Conservation (phyloP, 2,888 invertebrate genomes). For the Iselma pallidipennis region DNA sequence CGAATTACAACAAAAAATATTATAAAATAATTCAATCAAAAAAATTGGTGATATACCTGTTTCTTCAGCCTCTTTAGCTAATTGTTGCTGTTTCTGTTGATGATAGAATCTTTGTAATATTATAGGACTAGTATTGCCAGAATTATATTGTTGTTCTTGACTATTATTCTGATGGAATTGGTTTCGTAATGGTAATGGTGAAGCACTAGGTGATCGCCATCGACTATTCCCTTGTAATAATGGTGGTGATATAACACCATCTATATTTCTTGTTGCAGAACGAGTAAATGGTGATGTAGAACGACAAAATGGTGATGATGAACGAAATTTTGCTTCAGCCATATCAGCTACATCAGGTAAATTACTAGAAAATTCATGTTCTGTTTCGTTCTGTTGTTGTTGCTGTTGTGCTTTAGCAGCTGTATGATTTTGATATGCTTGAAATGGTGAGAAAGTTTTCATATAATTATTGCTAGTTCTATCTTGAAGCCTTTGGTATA, state of each 20-base stretch:
- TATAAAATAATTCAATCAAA: not conserved
- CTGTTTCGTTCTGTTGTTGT: conserved; percentile 23
- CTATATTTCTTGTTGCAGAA: conserved; percentile 42
- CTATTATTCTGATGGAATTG: conserved; percentile 41
- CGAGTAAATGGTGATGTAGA: conserved; percentile 22
- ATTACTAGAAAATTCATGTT: not conserved
- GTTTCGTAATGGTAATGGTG: conserved; percentile 53
- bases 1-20: not conserved
- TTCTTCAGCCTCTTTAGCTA: conserved; percentile 55
- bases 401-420: conserved; percentile 26
- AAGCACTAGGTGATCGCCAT: conserved; percentile 52
- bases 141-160: conserved; percentile 46
- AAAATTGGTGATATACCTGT: conserved; percentile 24
- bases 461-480: conserved; percentile 4
- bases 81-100: conserved; percentile 73
- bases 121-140: conserved; percentile 77
- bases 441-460: conserved; percentile 47
- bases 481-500: conserved; percentile 37
- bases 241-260: conserved; percentile 28
- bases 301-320: conserved; percentile 21
- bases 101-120: conserved; percentile 78
- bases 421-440: conserved; percentile 47
- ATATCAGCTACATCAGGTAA: conserved; percentile 11
- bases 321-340: conserved; percentile 19
- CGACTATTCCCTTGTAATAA: conserved; percentile 38